These are phyloP conservation scores for pig (Sus scrofa) DNA, from an alignment of 2,113 vertebrate species.

Conservation along the genomic window DNA sequence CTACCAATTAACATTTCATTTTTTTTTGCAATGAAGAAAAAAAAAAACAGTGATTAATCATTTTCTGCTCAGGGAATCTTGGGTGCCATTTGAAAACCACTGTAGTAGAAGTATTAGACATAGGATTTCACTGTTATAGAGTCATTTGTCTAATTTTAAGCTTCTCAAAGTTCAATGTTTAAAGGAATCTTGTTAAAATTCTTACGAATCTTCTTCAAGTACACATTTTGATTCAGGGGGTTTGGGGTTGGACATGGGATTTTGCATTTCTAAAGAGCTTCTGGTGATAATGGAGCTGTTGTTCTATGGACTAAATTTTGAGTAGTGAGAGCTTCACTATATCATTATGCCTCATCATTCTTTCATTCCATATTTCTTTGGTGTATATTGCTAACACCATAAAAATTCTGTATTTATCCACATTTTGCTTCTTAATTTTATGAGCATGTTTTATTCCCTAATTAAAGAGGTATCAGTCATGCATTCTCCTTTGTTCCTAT, in stretches of 20 bases:
- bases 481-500: not conserved
- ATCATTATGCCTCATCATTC: not conserved
- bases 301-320: not conserved
- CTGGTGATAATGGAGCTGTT: not conserved
- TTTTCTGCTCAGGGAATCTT: constrained; percentile 10
- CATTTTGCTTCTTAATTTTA: constrained; percentile 36
- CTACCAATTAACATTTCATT: not conserved
- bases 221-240: not conserved
- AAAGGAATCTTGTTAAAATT: constrained; percentile 19
- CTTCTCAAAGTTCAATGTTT: constrained; percentile 4
- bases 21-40: not conserved
- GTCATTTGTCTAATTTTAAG: not conserved
- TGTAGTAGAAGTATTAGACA: not conserved
- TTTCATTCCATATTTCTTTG: not conserved
- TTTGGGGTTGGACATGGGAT: not conserved
- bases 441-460: constrained; percentile 19
- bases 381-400: no score
- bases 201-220: not conserved
- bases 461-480: constrained; percentile 31
- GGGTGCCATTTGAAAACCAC: not conserved
- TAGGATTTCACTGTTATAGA: not conserved
- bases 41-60: constrained; percentile 30
- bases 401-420: not conserved
- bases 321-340: not conserved
- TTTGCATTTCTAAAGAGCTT: not conserved